phyloP scores from a whole-genome alignment of 2,797 vertebrate species.

The Sebastes kiyomatsui region DNA sequence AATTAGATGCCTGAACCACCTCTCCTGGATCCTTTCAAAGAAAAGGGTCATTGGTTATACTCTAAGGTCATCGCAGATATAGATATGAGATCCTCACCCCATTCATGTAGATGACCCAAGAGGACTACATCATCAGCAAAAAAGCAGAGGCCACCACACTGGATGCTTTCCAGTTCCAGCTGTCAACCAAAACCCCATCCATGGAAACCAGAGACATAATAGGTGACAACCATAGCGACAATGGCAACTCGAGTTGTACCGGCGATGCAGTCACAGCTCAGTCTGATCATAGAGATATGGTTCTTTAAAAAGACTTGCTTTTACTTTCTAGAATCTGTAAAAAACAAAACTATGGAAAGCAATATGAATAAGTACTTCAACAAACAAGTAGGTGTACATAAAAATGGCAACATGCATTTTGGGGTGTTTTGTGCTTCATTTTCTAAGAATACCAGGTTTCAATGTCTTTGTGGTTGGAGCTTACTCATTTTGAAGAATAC shows the following conservation, averaged over 20 bases:
- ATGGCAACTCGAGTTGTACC: too few relatives aligned
- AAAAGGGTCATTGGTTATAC: not conserved
- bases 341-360: not conserved
- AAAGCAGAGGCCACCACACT: not conserved
- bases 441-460: not conserved
- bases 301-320: not conserved
- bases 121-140: not conserved
- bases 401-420: not conserved
- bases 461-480: not conserved
- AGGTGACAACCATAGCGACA: not conserved
- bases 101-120: not conserved
- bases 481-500: constrained; percentile 11
- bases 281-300: not conserved
- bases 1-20: not conserved
- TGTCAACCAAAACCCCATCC: not conserved
- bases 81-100: not conserved
- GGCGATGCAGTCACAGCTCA: not conserved
- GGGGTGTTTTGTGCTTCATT: not conserved
- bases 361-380: not conserved
- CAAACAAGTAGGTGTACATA: not conserved
- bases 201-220: not conserved
- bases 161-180: not conserved
- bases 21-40: not conserved
- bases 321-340: not conserved
- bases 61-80: not conserved